Percentiles rank a stretch among this genome's conserved stretches.
phyloP scores from a whole-genome alignment of 1,140 invertebrate genomes.

The Bombus turneri region DNA sequence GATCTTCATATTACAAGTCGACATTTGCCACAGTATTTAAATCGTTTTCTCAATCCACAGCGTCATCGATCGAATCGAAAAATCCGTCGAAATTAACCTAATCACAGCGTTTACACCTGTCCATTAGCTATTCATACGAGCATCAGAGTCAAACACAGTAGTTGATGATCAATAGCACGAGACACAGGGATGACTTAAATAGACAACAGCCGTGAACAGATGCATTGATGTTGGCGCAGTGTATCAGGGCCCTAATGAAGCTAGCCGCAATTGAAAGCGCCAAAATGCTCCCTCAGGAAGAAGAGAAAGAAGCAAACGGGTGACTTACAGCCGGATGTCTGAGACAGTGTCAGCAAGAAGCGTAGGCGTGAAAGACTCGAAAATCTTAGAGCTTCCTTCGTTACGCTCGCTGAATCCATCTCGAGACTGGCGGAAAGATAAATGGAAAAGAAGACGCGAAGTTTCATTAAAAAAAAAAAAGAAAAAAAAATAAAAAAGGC shows the following conservation, averaged over 20 bases:
- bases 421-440: constrained; percentile 9
- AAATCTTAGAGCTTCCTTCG: constrained; percentile 16
- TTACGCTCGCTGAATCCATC: constrained; percentile 15
- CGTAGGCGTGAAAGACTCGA: constrained; percentile 26
- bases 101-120: neutral
- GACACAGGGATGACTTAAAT: neutral
- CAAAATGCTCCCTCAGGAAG: too few relatives aligned
- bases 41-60: neutral
- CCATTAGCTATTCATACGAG: neutral
- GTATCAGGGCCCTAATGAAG: neutral
- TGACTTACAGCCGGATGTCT: neutral
- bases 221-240: too few relatives aligned
- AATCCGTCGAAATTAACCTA: too few relatives aligned
- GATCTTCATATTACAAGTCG: too few relatives aligned
- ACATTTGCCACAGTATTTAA: too few relatives aligned
- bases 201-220: neutral
- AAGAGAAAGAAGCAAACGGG: neutral
- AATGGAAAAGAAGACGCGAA: constrained; percentile 10
- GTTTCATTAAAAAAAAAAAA: neutral
- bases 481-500: neutral
- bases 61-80: neutral
- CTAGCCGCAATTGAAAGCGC: neutral
- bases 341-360: constrained; percentile 5
- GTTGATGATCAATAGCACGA: constrained; percentile 1
- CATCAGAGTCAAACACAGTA: neutral